A percentile compares a stretch with the other conserved stretches of the same genome.
Conservation (phyloP, 2,888 invertebrate genomes). For the Microplitis deprimator region DNA sequence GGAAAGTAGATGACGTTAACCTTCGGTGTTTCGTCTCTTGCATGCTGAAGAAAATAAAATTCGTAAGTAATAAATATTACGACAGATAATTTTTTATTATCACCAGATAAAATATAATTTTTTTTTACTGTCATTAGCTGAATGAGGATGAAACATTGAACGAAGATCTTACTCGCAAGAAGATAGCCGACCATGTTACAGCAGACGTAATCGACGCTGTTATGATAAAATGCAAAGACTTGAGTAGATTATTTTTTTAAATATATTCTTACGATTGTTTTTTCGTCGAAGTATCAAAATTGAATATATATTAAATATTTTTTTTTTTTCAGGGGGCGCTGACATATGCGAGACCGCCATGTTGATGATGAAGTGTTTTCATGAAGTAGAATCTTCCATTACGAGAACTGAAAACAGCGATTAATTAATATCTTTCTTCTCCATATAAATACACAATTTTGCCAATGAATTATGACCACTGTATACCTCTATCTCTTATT, state of each 20-base stretch:
- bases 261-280: neutral
- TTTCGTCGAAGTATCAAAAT: too few relatives aligned
- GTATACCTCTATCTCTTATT: too few relatives aligned
- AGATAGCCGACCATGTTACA: conserved; percentile 51
- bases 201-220: conserved; percentile 53
- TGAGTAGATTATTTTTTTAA: conserved; percentile 50
- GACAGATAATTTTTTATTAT: neutral
- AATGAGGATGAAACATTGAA: conserved; percentile 57
- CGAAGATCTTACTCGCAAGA: conserved; percentile 53
- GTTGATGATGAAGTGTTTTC: conserved; percentile 47
- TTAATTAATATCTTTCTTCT: too few relatives aligned
- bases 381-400: conserved; percentile 32
- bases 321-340: conserved; percentile 39
- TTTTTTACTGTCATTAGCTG: conserved; percentile 48
- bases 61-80: conserved; percentile 56
- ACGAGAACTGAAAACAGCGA: too few relatives aligned
- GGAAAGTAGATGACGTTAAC: conserved; percentile 54
- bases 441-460: too few relatives aligned
- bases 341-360: conserved; percentile 44
- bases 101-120: neutral
- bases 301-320: too few relatives aligned
- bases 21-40: conserved; percentile 60
- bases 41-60: conserved; percentile 60
- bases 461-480: too few relatives aligned
- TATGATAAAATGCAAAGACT: conserved; percentile 53